These are phyloP conservation scores for Cantharis flavilabris DNA, from an alignment of 2,888 invertebrate species.

Conservation along the genomic window DNA sequence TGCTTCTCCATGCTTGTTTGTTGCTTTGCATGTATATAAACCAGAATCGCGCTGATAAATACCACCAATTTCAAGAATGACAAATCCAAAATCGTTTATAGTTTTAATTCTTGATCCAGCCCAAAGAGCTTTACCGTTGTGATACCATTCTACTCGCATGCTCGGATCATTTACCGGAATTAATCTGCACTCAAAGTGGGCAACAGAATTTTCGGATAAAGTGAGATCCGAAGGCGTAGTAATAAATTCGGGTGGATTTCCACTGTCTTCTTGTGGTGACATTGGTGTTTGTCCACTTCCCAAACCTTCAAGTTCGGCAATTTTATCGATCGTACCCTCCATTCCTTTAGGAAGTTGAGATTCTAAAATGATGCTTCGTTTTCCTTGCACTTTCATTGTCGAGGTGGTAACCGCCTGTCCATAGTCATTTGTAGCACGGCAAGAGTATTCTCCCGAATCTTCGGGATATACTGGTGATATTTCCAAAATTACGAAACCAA, in stretches of 20 bases:
- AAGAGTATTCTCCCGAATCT: slow-evolving; percentile 91
- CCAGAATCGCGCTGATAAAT: slow-evolving; percentile 94
- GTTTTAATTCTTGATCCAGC: slow-evolving; percentile 93
- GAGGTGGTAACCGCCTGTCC: slow-evolving; percentile 91
- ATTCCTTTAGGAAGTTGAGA: slow-evolving; percentile 91
- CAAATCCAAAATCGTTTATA: slow-evolving; percentile 96
- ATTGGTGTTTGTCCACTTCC: slow-evolving; percentile 70
- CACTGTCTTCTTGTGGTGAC: slow-evolving; percentile 78
- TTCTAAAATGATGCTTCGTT: slow-evolving; percentile 88
- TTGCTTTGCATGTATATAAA: slow-evolving; percentile 89
- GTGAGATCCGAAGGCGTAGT: slow-evolving; percentile 85
- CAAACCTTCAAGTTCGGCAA: slow-evolving; percentile 88
- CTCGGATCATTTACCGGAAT: slow-evolving; percentile 90
- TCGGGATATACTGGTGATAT: slow-evolving; percentile 96
- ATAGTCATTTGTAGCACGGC: slow-evolving; percentile 85
- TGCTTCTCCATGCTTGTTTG: slow-evolving; percentile 89
- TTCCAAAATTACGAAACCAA: slow-evolving; percentile 96
- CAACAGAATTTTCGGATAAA: slow-evolving; percentile 83
- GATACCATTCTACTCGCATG: slow-evolving; percentile 97
- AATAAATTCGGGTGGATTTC: slow-evolving; percentile 88
- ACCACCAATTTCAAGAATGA: slow-evolving; percentile 93
- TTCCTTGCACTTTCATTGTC: slow-evolving; percentile 88
- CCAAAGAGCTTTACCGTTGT: slow-evolving; percentile 90
- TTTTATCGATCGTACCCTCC: slow-evolving; percentile 92
- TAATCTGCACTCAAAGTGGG: slow-evolving; percentile 90